A percentile compares a stretch with the other conserved stretches of the same genome.
Conservation (phyloP, 2,113 vertebrate genomes). For the Thomomys bottae region DNA sequence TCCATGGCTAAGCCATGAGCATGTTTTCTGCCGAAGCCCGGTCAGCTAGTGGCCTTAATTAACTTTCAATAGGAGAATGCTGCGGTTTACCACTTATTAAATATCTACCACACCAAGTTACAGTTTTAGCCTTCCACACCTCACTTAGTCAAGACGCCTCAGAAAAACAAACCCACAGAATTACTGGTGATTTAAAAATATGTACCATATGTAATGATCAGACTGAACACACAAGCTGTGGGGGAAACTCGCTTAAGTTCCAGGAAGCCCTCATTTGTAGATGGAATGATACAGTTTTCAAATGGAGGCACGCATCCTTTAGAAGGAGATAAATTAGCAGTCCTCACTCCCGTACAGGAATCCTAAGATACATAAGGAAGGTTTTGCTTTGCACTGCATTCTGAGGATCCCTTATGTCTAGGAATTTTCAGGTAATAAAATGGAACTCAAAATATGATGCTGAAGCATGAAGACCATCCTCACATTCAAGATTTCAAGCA, state of each 20-base stretch:
- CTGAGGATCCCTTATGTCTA: neutral
- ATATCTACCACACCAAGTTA: conserved; percentile 84
- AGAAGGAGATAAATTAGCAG: neutral
- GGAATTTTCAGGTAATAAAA: neutral
- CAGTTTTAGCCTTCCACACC: conserved; percentile 83
- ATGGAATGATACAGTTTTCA: neutral
- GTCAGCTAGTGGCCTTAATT: conserved; percentile 85
- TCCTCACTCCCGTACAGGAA: neutral
- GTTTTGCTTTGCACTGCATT: neutral
- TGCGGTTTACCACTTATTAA: conserved; percentile 87
- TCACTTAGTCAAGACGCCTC: conserved; percentile 84
- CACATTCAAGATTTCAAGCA: conserved; percentile 58
- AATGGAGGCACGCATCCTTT: neutral
- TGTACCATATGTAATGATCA: neutral
- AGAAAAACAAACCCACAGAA: conserved; percentile 74
- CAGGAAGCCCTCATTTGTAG: neutral
- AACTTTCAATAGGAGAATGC: conserved; percentile 86
- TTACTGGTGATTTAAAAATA: conserved; percentile 55
- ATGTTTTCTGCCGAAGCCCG: conserved; percentile 83
- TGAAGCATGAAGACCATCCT: neutral
- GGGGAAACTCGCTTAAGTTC: neutral
- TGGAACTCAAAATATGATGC: neutral
- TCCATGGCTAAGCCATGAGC: conserved; percentile 84
- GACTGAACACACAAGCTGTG: neutral
- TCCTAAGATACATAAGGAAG: neutral